Evolutionary conservation across 1,140 invertebrate species (phyloP), one percentile per base, ranked within the genome.

Genomic region (Nephotettix cincticeps): DNA sequence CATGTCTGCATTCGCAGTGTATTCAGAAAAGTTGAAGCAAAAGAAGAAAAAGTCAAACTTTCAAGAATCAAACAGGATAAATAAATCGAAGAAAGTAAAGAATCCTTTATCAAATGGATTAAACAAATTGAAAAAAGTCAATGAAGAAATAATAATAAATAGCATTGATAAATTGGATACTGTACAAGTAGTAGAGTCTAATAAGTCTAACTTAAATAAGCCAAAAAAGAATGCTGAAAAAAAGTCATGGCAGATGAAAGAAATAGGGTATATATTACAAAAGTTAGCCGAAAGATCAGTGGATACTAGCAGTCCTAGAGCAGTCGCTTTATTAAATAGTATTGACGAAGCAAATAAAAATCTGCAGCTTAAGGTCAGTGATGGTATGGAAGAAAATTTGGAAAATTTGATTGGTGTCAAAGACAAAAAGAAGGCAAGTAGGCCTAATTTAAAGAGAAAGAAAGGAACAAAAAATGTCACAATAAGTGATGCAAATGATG

Each of bases 1-100:
- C 13, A 21, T 67, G 17, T 67, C 64, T 25, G 64, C 64, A 11
- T 67, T 67, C 45, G 40, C 64, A 21, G 36, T 67, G 1, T 67
- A 67, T 67, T 67, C 64, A 27, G 27, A 67, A 67, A 67, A 45
- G 21, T 27, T 43, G 1, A 67, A 67, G 30, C 64, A 43, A 45
- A 58, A 58, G 28, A 67, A 43, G 40, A 67, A 43, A 45, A 65
- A 65, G 36, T 17, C 63, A 3, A 65, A 65, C 11, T 30, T 17
- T 21, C 4, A 36, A 13, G 6, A 4, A 65, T 14, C 17, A 36
- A 40, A 32, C 36, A 30, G 63, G 19, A 21, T 19, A 23, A 65
- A 65, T 30, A 65, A 65, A 36, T 9, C 19, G 14, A 40, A 9
- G 13, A 43, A 40, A 36, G 27, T 30, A 4, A 32, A 40, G 36